Conservation (phyloP, 2,888 invertebrate genomes). For the Tetramorium bicarinatum region DNA sequence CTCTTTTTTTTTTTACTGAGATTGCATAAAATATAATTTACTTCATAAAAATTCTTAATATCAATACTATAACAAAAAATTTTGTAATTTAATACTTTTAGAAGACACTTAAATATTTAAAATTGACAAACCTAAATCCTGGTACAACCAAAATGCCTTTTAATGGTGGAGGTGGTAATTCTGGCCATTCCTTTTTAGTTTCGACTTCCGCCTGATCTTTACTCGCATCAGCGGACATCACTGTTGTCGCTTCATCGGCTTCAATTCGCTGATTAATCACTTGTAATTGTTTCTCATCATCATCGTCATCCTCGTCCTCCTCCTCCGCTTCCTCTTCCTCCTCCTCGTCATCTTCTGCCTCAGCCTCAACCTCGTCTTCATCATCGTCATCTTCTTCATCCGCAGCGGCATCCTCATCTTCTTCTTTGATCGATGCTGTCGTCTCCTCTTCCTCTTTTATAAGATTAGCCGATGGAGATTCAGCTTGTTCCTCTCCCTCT, state of each 20-base stretch:
- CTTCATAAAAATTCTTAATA: not conserved
- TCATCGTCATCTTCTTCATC: constrained; percentile 73
- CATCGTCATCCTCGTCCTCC: constrained; percentile 67
- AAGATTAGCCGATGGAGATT: constrained; percentile 37
- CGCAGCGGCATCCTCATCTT: constrained; percentile 72
- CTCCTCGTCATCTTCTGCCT: constrained; percentile 75
- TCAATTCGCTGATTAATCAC: constrained; percentile 55
- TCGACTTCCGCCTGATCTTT: constrained; percentile 64
- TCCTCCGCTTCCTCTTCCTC: constrained; percentile 76
- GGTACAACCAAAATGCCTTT: constrained; percentile 88
- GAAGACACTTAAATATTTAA: not conserved
- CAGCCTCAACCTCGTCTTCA: constrained; percentile 74
- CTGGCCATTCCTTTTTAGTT: constrained; percentile 67
- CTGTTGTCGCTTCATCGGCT: constrained; percentile 41
- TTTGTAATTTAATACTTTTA: not conserved
- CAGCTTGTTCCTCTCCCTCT: constrained; percentile 68
- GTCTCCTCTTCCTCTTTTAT: constrained; percentile 66
- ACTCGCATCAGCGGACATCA: constrained; percentile 26
- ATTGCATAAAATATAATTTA: constrained; percentile 6
- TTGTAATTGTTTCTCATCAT: constrained; percentile 52
- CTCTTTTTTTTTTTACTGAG: not conserved
- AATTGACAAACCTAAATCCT: constrained; percentile 86
- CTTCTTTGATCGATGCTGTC: constrained; percentile 57
- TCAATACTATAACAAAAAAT: not conserved
- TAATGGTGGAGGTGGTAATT: constrained; percentile 86